A percentile compares a stretch with the other conserved stretches of the same genome.
Evolutionary conservation across 2,797 vertebrate genomes (phyloP).

Genomic region (Trachops cirrhosus): DNA sequence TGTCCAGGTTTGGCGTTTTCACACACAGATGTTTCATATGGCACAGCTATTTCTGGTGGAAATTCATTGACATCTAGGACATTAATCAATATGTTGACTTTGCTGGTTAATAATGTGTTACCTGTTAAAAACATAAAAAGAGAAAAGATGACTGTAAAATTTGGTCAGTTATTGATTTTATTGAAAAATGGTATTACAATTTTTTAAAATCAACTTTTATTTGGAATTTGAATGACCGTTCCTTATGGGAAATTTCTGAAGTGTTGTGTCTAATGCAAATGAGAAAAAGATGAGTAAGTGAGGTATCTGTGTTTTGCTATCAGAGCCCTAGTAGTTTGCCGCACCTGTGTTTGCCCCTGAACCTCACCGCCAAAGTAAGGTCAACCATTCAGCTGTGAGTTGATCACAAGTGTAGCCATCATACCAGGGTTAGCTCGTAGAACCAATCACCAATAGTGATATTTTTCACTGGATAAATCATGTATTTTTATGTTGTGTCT

Average conservation of each 20-base stretch:
- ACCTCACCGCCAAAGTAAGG: neutral
- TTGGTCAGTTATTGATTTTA: neutral
- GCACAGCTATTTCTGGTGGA: slow-evolving; percentile 94
- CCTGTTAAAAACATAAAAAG: slow-evolving; percentile 83
- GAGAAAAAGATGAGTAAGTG: neutral
- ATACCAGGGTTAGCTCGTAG: neutral
- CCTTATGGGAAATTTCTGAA: neutral
- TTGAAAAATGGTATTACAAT: neutral
- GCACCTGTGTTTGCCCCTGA: neutral
- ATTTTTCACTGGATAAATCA: neutral
- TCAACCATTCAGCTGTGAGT: neutral
- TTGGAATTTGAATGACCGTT: neutral
- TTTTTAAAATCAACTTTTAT: neutral
- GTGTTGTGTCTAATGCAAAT: neutral
- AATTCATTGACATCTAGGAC: slow-evolving; percentile 98
- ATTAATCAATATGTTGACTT: slow-evolving; percentile 93
- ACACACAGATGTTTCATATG: slow-evolving; percentile 95
- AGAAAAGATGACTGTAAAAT: slow-evolving; percentile 1
- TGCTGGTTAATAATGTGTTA: slow-evolving; percentile 93
- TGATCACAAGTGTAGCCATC: neutral
- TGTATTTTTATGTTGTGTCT: neutral
- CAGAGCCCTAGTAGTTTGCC: fast-evolving
- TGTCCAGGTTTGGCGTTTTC: slow-evolving; percentile 95
- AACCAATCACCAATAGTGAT: neutral
- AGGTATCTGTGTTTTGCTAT: fast-evolving